These are phyloP conservation scores for Ormyrus nitidulus DNA, from an alignment of 2,888 invertebrate species.

Conservation along the genomic window DNA sequence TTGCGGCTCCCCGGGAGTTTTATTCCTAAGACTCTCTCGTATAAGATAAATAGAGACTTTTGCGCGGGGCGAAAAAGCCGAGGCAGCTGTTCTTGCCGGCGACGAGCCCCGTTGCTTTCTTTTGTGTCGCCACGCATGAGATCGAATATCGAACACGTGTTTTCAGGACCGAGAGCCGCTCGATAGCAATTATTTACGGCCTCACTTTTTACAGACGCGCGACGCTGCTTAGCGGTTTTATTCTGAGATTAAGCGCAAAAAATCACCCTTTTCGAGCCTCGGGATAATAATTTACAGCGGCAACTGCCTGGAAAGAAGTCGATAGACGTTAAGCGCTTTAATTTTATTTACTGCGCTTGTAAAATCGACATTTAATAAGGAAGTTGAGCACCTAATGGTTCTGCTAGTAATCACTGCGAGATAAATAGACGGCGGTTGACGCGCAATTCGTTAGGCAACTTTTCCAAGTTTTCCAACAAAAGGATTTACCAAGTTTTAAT, in stretches of 20 bases:
- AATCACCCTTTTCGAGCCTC: not conserved
- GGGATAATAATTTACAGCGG: no score
- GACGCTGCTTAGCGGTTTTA: slow-evolving; percentile 10
- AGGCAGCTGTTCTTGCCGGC: not conserved
- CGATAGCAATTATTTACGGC: slow-evolving; percentile 48
- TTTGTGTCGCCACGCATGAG: not conserved
- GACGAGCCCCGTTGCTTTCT: no score
- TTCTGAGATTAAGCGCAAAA: slow-evolving; percentile 13
- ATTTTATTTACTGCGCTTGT: no score
- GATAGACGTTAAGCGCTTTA: no score
- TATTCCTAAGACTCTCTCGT: not conserved
- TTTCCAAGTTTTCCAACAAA: no score
- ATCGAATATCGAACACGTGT: slow-evolving; percentile 45
- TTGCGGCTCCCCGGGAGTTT: not conserved
- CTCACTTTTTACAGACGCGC: not conserved
- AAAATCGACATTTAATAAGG: no score
- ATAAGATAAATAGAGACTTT: slow-evolving; percentile 48
- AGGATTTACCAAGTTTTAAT: no score
- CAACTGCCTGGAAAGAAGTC: no score
- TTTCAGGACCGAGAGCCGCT: slow-evolving; percentile 23
- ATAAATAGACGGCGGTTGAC: no score
- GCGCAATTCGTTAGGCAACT: no score
- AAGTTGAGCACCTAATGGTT: not conserved
- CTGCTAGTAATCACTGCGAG: no score
- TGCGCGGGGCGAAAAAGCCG: not conserved